phyloP scores from a whole-genome alignment of 1,140 invertebrate genomes.

The Tetraneura akinire region DNA sequence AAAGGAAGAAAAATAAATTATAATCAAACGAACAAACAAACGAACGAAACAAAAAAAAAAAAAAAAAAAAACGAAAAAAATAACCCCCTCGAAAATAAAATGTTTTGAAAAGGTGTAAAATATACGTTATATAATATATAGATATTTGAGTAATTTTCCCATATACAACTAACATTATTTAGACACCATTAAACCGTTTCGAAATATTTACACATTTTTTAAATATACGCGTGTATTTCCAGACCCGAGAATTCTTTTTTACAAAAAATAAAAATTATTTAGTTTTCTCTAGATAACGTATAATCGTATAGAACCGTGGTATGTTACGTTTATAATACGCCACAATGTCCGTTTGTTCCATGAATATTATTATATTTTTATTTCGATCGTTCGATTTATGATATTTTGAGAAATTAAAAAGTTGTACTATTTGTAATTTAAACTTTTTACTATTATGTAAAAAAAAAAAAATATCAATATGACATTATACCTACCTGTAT shows the following conservation, averaged over 20 bases:
- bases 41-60: background rate
- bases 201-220: conserved; percentile 39
- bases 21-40: conserved; percentile 23
- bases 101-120: background rate
- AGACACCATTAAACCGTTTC: conserved; percentile 33
- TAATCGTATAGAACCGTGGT: no score
- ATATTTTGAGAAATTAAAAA: no score
- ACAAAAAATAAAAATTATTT: conserved; percentile 8
- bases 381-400: no score
- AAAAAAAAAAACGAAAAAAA: conserved; percentile 21
- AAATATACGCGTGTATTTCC: background rate
- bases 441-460: no score
- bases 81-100: conserved; percentile 10
- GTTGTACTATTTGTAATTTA: no score
- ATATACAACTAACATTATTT: conserved; percentile 32
- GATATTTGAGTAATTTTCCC: conserved; percentile 14
- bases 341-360: no score
- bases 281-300: no score
- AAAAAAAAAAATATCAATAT: no score
- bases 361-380: no score
- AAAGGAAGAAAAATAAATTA: conserved; percentile 9
- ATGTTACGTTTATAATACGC: no score
- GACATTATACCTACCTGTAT: no score
- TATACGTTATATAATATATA: background rate
- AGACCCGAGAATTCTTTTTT: background rate